Evolutionary conservation across 1,140 invertebrate genomes (phyloP).

Genomic region (Drosophila arawakana): DNA sequence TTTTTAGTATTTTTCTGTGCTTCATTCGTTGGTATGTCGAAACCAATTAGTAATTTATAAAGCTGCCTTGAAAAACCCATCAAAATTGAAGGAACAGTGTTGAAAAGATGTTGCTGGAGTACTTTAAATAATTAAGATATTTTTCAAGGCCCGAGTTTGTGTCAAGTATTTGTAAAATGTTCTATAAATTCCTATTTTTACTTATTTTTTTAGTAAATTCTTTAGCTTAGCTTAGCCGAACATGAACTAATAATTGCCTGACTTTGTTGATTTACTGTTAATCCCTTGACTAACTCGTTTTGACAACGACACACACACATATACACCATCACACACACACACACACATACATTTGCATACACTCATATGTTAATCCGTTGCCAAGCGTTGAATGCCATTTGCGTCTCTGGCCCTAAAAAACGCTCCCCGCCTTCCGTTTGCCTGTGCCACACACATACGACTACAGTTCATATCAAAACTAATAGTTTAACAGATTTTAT

Average conservation of each 20-base stretch:
- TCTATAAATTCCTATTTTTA: neutral
- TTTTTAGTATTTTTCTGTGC: no score
- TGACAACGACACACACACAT: constrained; percentile 7
- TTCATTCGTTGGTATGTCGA: no score
- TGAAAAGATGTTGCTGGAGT: no score
- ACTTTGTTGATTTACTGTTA: constrained; percentile 21
- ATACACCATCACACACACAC: constrained; percentile 2
- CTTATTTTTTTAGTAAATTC: neutral
- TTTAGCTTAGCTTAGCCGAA: neutral
- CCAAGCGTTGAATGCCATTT: constrained; percentile 48
- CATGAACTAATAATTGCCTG: constrained; percentile 30
- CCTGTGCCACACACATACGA: constrained; percentile 64
- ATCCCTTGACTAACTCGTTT: constrained; percentile 32
- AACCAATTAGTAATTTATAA: no score
- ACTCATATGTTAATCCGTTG: constrained; percentile 37
- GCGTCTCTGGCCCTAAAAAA: constrained; percentile 52
- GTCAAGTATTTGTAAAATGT: no score
- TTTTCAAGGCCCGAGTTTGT: no score
- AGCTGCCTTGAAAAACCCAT: no score
- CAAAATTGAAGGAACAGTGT: no score
- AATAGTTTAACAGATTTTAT: constrained; percentile 83
- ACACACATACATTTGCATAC: constrained; percentile 18
- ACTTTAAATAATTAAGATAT: no score
- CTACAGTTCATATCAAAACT: constrained; percentile 61
- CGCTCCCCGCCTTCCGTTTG: constrained; percentile 37